Evolutionary conservation across 2,888 invertebrate species (phyloP).

Genomic region (Venustoraphidia nigricollis): DNA sequence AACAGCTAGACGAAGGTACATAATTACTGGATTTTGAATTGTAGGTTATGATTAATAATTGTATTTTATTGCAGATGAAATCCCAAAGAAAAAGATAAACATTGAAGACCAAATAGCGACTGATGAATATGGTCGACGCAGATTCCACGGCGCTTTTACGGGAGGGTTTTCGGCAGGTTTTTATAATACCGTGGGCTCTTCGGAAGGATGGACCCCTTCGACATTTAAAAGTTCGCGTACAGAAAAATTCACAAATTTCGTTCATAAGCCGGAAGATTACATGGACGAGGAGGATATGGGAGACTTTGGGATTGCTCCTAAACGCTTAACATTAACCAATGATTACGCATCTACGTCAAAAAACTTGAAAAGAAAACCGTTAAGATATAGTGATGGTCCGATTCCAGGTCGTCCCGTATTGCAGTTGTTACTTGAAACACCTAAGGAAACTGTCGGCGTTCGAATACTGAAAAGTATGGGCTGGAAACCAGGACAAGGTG

Average conservation of each 20-base stretch:
- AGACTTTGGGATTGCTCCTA: constrained; percentile 90
- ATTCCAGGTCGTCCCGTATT: constrained; percentile 54
- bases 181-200: constrained; percentile 89
- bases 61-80: constrained; percentile 42
- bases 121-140: constrained; percentile 72
- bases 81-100: constrained; percentile 66
- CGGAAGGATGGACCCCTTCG: constrained; percentile 88
- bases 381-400: constrained; percentile 22
- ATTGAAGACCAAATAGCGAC: constrained; percentile 79
- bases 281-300: constrained; percentile 97
- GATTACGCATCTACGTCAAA: constrained; percentile 47
- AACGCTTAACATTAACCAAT: constrained; percentile 60
- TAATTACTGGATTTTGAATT: constrained; percentile 3
- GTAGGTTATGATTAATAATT: background rate
- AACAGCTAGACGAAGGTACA: constrained; percentile 71
- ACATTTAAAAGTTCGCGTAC: constrained; percentile 78
- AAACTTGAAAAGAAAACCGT: constrained; percentile 20
- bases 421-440: constrained; percentile 49
- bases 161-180: constrained; percentile 95
- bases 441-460: constrained; percentile 79
- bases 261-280: constrained; percentile 75
- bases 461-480: constrained; percentile 78
- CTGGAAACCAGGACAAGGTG: constrained; percentile 80
- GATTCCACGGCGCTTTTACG: constrained; percentile 98
- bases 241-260: constrained; percentile 41